These are phyloP conservation scores for Chaetoderma sp. DNA, from an alignment of 2,888 invertebrate genomes.

Conservation along the genomic window DNA sequence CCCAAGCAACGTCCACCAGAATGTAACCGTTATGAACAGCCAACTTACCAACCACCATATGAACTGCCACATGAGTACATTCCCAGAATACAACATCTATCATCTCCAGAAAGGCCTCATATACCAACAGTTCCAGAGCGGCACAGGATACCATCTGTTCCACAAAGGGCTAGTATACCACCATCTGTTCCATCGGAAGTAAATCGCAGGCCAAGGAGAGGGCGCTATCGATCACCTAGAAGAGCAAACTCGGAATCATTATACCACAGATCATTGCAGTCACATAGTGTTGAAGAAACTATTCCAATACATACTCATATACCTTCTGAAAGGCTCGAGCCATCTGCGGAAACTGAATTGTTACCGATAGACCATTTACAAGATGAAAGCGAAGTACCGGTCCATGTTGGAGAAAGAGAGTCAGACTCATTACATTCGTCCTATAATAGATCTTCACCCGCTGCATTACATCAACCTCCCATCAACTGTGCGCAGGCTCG, in stretches of 20 bases:
- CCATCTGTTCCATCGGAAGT: too few relatives aligned
- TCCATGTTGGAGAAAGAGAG: background rate
- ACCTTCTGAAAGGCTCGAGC: background rate
- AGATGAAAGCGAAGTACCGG: background rate
- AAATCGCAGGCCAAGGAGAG: background rate
- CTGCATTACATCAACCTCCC: too few relatives aligned
- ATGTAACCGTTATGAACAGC: background rate
- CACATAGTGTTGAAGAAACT: too few relatives aligned
- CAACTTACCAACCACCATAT: background rate
- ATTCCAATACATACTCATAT: background rate
- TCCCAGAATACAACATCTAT: background rate
- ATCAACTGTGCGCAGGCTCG: background rate
- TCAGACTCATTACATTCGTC: too few relatives aligned
- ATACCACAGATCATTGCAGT: too few relatives aligned
- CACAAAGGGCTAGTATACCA: background rate
- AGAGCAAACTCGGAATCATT: background rate
- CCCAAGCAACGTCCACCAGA: too few relatives aligned
- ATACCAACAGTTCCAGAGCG: background rate
- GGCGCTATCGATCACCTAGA: conserved; percentile 2
- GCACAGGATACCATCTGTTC: background rate
- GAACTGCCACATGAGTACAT: background rate
- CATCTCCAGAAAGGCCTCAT: background rate
- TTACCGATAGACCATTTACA: background rate
- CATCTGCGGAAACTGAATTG: background rate
- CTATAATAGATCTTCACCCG: too few relatives aligned